phyloP scores from a whole-genome alignment of 2,113 vertebrate genomes.

The Tenrec ecaudatus region DNA sequence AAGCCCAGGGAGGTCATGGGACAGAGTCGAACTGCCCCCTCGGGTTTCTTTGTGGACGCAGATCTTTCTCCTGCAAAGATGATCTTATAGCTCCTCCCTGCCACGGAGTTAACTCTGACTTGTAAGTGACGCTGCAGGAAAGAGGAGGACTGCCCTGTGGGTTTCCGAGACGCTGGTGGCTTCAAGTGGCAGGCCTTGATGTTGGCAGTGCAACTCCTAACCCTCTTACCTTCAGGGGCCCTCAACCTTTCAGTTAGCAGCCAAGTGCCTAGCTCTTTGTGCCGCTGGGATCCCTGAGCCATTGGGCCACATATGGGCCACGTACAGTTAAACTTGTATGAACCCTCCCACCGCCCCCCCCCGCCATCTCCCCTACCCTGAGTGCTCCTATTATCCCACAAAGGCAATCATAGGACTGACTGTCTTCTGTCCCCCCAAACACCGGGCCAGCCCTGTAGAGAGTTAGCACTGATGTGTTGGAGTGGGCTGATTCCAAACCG shows the following conservation, averaged over 20 bases:
- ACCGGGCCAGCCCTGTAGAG: not conserved
- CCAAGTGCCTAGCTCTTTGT: not conserved
- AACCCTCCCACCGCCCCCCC: too few relatives aligned
- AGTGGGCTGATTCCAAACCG: slow-evolving; percentile 32
- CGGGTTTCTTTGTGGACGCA: not conserved
- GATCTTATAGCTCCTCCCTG: too few relatives aligned
- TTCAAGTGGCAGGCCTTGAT: not conserved
- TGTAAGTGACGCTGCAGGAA: too few relatives aligned
- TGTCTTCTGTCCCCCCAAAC: not conserved
- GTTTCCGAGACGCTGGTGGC: not conserved
- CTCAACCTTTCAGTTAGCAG: not conserved
- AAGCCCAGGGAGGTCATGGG: not conserved
- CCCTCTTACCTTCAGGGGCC: too few relatives aligned
- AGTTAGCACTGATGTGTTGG: not conserved
- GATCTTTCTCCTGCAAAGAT: not conserved
- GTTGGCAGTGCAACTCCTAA: too few relatives aligned
- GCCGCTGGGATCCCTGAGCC: too few relatives aligned
- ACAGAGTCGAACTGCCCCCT: not conserved
- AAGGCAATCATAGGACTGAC: not conserved
- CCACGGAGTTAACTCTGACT: too few relatives aligned
- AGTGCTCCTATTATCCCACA: not conserved
- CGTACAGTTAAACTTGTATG: accelerated
- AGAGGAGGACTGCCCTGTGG: not conserved
- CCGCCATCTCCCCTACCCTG: accelerated
- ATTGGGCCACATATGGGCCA: too few relatives aligned